Evolutionary conservation across 2,888 invertebrate genomes (phyloP).

Genomic region (Rambutsinella grinnellia): DNA sequence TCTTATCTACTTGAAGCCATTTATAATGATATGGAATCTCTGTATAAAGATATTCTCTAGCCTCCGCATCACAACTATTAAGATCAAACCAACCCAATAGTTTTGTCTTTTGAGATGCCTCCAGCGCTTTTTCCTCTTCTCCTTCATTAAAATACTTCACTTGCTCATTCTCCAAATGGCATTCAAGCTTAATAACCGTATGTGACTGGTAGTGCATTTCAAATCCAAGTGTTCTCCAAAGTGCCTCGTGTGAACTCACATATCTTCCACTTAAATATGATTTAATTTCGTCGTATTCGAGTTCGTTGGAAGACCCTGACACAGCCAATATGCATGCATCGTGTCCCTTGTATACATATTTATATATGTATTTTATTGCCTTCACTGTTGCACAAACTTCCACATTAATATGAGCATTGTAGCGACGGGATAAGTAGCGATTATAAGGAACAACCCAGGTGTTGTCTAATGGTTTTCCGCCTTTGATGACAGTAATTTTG

Average conservation of each 20-base stretch:
- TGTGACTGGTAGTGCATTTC: conserved; percentile 67
- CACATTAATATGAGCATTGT: conserved; percentile 69
- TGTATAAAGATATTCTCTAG: conserved; percentile 52
- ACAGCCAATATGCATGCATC: conserved; percentile 57
- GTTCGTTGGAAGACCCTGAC: not conserved
- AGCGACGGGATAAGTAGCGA: conserved; percentile 67
- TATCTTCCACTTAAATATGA: conserved; percentile 67
- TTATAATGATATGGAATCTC: too few relatives aligned
- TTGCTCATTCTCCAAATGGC: conserved; percentile 68
- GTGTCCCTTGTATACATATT: conserved; percentile 65
- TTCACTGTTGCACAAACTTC: conserved; percentile 65
- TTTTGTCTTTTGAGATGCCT: conserved; percentile 51
- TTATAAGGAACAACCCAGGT: conserved; percentile 69
- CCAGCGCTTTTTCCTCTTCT: conserved; percentile 17
- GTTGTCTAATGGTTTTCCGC: too few relatives aligned
- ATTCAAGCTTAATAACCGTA: conserved; percentile 66
- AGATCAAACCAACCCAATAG: conserved; percentile 65
- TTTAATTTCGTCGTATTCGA: conserved; percentile 66
- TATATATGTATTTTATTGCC: conserved; percentile 63
- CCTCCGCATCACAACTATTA: conserved; percentile 57
- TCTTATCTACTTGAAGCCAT: too few relatives aligned
- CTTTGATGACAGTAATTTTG: conserved; percentile 9
- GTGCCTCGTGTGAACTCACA: conserved; percentile 67
- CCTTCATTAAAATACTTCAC: conserved; percentile 48
- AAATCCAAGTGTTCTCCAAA: conserved; percentile 66